A percentile compares a stretch with the other conserved stretches of the same genome.
Conservation (phyloP, 1,140 invertebrate species). For the Drosophila ficusphila region DNA sequence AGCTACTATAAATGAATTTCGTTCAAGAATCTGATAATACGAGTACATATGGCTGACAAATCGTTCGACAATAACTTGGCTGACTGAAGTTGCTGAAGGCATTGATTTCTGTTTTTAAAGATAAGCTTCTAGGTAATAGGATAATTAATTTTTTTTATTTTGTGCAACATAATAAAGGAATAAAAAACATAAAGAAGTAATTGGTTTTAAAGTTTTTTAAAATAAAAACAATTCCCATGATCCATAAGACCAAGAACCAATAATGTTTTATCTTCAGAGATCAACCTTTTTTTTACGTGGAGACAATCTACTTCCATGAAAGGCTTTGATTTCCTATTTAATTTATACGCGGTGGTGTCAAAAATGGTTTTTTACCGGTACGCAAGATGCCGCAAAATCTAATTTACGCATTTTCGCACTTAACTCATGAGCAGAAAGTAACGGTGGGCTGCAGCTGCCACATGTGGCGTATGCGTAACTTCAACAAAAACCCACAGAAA, state of each 20-base stretch:
- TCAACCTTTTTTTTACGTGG: no score
- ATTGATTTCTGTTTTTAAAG: neutral
- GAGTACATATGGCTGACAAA: constrained; percentile 65
- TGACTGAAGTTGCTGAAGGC: neutral
- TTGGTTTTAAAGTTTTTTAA: no score
- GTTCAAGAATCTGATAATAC: constrained; percentile 61
- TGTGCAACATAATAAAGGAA: no score
- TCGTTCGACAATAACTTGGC: constrained; percentile 53
- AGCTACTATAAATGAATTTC: constrained; percentile 23
- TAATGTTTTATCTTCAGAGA: no score
- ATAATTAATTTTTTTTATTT: no score
- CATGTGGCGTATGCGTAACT: constrained; percentile 44
- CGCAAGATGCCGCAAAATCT: constrained; percentile 49
- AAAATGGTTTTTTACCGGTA: constrained; percentile 55
- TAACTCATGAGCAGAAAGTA: constrained; percentile 24
- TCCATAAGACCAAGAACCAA: no score
- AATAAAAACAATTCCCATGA: no score
- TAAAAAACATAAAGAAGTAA: no score
- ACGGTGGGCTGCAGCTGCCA: constrained; percentile 38
- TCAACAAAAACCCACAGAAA: constrained; percentile 40
- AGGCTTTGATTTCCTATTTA: constrained; percentile 58
- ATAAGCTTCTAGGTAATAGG: neutral
- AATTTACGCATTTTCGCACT: constrained; percentile 69
- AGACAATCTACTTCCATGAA: constrained; percentile 4
- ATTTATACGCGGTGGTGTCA: constrained; percentile 59